Percentiles rank a stretch among this genome's conserved stretches.
Evolutionary conservation across 2,113 vertebrate species (phyloP).

Genomic region (Rhizomys pruinosus): DNA sequence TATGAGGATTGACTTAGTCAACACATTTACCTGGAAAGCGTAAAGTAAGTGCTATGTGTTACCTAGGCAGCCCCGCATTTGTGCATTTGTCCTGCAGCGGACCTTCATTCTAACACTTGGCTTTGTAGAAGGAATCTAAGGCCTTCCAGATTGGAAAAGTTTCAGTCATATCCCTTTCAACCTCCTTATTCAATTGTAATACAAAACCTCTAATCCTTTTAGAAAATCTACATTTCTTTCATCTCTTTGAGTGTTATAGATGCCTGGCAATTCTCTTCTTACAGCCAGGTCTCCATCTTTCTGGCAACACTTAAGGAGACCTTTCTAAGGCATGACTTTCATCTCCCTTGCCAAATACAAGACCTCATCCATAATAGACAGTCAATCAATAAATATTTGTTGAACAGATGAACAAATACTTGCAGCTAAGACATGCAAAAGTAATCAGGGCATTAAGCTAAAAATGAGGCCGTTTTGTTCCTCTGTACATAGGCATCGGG

Average conservation of each 20-base stretch:
- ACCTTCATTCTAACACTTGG: neutral
- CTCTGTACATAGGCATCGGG: constrained; percentile 11
- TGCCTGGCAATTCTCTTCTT: neutral
- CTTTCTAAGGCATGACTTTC: constrained; percentile 51
- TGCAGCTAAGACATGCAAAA: constrained; percentile 58
- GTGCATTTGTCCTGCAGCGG: neutral
- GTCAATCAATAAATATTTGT: constrained; percentile 70
- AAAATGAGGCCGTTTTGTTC: constrained; percentile 69
- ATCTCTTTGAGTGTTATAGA: constrained; percentile 44
- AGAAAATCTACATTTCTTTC: constrained; percentile 52
- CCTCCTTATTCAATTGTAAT: neutral
- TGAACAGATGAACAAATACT: constrained; percentile 67
- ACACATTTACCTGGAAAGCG: neutral
- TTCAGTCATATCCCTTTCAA: constrained; percentile 27
- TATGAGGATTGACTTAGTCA: neutral
- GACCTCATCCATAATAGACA: constrained; percentile 39
- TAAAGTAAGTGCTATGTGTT: neutral
- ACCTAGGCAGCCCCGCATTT: neutral
- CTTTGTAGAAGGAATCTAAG: neutral
- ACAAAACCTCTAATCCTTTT: constrained; percentile 55
- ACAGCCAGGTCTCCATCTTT: constrained; percentile 12
- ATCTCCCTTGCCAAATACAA: constrained; percentile 35
- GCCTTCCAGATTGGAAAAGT: constrained; percentile 13
- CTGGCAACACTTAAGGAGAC: constrained; percentile 62
- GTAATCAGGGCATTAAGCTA: constrained; percentile 57